Conservation (phyloP, 2,797 vertebrate species). For the Cyclura pinguis region DNA sequence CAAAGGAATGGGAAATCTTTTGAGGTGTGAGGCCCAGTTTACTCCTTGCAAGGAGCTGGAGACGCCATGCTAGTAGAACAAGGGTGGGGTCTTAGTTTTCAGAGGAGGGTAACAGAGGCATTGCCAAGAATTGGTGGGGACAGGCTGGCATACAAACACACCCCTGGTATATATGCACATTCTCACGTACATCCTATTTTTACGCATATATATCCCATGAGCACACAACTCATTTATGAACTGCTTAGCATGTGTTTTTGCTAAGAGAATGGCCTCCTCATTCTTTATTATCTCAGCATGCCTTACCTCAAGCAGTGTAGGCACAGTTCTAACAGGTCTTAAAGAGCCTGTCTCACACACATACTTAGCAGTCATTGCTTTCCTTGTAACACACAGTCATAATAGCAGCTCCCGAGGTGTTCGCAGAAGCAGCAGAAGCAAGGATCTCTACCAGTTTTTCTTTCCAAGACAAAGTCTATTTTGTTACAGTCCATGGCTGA, state of each 20-base stretch:
- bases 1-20: neutral
- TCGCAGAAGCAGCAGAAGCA: neutral
- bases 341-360: neutral
- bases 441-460: neutral
- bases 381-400: neutral
- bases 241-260: neutral
- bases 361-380: conserved; percentile 2
- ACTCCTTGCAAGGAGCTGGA: too few relatives aligned
- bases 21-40: neutral
- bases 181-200: too few relatives aligned
- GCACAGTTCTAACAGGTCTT: neutral
- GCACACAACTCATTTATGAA: neutral
- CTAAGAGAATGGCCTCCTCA: neutral
- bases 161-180: too few relatives aligned
- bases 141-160: too few relatives aligned
- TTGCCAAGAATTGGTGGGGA: too few relatives aligned
- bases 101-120: too few relatives aligned
- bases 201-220: neutral
- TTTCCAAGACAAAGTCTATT: neutral
- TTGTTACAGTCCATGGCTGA: neutral
- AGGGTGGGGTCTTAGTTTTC: too few relatives aligned
- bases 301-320: neutral
- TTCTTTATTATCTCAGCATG: neutral
- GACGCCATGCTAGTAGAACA: too few relatives aligned
- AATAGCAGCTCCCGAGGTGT: conserved; percentile 10